Evolutionary conservation across 2,113 vertebrate species (phyloP).

Genomic region (Propithecus coquereli): DNA sequence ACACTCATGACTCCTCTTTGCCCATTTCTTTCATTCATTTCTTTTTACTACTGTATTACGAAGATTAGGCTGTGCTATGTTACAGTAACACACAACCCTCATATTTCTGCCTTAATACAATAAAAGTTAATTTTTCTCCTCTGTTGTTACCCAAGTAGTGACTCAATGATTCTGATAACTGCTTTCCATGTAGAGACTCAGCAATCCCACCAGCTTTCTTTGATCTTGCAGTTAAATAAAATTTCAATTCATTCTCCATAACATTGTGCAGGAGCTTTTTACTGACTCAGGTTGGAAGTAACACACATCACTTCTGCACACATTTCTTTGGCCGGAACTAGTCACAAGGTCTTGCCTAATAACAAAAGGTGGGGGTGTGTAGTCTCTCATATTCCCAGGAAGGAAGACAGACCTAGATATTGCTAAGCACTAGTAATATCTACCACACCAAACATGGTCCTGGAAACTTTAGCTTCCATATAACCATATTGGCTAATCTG

Average conservation of each 20-base stretch:
- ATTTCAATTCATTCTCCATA: not conserved
- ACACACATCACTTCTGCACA: not conserved
- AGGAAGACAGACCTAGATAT: not conserved
- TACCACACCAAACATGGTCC: not conserved
- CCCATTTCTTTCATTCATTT: not conserved
- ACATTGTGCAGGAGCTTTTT: not conserved
- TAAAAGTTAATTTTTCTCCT: not conserved
- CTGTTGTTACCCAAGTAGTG: not conserved
- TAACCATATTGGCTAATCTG: not conserved
- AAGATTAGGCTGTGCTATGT: not conserved
- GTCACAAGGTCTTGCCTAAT: not conserved
- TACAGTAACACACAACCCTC: not conserved
- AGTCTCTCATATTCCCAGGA: not conserved
- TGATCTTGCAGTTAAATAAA: not conserved
- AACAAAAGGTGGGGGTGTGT: not conserved
- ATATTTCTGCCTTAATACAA: not conserved
- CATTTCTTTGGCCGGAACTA: not conserved
- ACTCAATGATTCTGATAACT: not conserved
- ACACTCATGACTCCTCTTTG: not conserved
- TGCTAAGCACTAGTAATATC: not conserved
- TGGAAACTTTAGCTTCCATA: not conserved
- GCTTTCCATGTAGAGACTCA: not conserved
- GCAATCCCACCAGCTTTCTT: not conserved
- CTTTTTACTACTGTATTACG: not conserved
- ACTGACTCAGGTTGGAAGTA: not conserved